A percentile compares a stretch with the other conserved stretches of the same genome.
phyloP scores from a whole-genome alignment of 1,140 invertebrate species.

The Drosophila arizonae region DNA sequence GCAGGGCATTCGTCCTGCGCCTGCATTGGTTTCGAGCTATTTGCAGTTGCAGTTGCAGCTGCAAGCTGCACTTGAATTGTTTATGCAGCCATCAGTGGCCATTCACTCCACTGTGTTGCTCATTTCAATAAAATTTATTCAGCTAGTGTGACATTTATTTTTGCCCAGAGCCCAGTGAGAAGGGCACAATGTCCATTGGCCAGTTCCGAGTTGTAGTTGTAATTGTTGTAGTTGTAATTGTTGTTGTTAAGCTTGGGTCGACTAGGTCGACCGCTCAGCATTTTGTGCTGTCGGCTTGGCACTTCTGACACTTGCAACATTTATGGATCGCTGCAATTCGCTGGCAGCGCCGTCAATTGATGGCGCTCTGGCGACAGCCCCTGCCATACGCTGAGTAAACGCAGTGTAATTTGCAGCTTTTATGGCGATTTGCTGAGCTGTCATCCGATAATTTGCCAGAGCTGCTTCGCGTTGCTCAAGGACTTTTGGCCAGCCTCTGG shows the following conservation, averaged over 20 bases:
- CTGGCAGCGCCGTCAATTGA: conserved; percentile 37
- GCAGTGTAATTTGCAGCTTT: conserved; percentile 57
- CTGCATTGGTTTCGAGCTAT: not conserved
- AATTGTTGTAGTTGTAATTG: conserved; percentile 29
- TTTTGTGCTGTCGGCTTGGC: conserved; percentile 68
- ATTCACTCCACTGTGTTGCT: conserved; percentile 26
- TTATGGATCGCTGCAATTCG: conserved; percentile 68
- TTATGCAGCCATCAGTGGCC: conserved; percentile 45
- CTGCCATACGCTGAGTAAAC: conserved; percentile 25
- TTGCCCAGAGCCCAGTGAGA: conserved; percentile 55
- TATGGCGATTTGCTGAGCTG: conserved; percentile 53
- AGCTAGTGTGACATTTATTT: conserved; percentile 77
- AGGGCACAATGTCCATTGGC: conserved; percentile 19
- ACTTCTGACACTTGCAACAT: conserved; percentile 78
- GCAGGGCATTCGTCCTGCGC: no score
- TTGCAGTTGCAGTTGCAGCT: not conserved
- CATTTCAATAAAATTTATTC: conserved; percentile 74
- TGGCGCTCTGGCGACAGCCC: not conserved
- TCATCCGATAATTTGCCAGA: conserved; percentile 39
- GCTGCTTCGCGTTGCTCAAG: not conserved
- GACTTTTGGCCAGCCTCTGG: not conserved
- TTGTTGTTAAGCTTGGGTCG: conserved; percentile 37
- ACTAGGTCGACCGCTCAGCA: conserved; percentile 50
- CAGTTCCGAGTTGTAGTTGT: not conserved
- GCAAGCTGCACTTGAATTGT: conserved; percentile 58